Conservation (phyloP, 2,888 invertebrate species). For the Cabera pusaria region DNA sequence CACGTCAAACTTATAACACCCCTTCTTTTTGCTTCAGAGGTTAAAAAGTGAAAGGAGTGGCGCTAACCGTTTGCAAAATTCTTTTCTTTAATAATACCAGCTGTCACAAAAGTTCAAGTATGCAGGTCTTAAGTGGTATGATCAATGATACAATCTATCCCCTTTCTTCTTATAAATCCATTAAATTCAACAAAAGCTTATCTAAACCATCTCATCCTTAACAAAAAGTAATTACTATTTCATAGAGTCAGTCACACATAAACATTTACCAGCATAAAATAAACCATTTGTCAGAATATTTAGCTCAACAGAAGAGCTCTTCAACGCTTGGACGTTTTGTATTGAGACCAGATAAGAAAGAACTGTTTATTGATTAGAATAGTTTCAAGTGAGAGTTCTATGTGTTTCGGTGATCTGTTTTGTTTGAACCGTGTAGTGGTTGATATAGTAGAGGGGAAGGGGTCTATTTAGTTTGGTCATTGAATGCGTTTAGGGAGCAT, state of each 20-base stretch:
- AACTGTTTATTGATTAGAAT: slow-evolving; percentile 7
- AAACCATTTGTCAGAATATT: slow-evolving; percentile 36
- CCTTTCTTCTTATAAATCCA: slow-evolving; percentile 32
- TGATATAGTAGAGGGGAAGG: slow-evolving; percentile 27
- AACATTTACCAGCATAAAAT: slow-evolving; percentile 46
- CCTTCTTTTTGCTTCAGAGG: no score
- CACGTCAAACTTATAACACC: no score
- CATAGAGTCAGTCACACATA: slow-evolving; percentile 57
- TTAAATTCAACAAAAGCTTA: slow-evolving; percentile 39
- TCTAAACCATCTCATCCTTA: slow-evolving; percentile 43
- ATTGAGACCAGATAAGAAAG: slow-evolving; percentile 21
- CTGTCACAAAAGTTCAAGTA: slow-evolving; percentile 7
- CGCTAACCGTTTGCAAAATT: no score
- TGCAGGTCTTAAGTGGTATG: slow-evolving; percentile 4
- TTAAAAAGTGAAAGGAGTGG: no score
- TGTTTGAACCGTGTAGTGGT: slow-evolving; percentile 31
- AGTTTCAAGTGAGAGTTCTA: slow-evolving; percentile 11
- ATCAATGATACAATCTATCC: slow-evolving; percentile 12
- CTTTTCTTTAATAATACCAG: no score
- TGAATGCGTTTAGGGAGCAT: slow-evolving; percentile 48
- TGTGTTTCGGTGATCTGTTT: slow-evolving; percentile 26
- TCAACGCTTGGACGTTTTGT: slow-evolving; percentile 32
- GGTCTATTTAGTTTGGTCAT: slow-evolving; percentile 39
- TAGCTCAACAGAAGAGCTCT: slow-evolving; percentile 32
- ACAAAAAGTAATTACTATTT: slow-evolving; percentile 39